Evolutionary conservation across 2,888 invertebrate genomes (phyloP), one percentile per base, ranked within the genome.

Genomic region (Drosophila heteroneura): DNA sequence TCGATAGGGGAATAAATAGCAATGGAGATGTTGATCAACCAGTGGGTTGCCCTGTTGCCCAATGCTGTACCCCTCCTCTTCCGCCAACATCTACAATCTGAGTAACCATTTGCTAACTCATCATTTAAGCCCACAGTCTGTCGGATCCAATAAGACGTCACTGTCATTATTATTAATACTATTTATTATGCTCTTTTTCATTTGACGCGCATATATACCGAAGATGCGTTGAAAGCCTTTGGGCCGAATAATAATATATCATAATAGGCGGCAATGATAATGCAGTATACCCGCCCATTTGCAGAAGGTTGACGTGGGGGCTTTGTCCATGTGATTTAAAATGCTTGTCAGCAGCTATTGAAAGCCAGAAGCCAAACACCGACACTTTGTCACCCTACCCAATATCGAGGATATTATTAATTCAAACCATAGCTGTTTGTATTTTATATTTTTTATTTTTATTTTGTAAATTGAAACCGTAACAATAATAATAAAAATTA

Each of bases 11-110:
- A 68, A 71, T 63, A 66, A 66, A 71, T 61, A 80, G 84, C 87
- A 83, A 84, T 84, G 83, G 74, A 89, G 81, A 77, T 89, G 77
- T 76, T 70, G 81, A 80, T 60, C 88, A 63, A 56, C 26, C 22
- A 54, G 70, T 76, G 70, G 70, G 37, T 33, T 39, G 62, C 70
- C 60, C 71, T 63, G 28, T 78, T 78, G 63, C 72, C 58, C 66
- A 81, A 78, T 69, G 10, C 6, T 39, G 28, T 33, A n/a, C 30
- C 5, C 35, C 14, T 10, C 12, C n/a, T 9, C 37, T 19, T 26
- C 4, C 19, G 2, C 19, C 28, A 28, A 30, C 37, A 37, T 37
- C 16, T 3, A 4, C 10, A 26, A n/a, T n/a, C 22, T 22, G 7
- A 39, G 33, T 30, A 14, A 14, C n/a, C 54, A 56, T 33, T 33